A percentile compares a stretch with the other conserved stretches of the same genome.
phyloP scores from a whole-genome alignment of 2,113 vertebrate species.

The Chunga burmeisteri region DNA sequence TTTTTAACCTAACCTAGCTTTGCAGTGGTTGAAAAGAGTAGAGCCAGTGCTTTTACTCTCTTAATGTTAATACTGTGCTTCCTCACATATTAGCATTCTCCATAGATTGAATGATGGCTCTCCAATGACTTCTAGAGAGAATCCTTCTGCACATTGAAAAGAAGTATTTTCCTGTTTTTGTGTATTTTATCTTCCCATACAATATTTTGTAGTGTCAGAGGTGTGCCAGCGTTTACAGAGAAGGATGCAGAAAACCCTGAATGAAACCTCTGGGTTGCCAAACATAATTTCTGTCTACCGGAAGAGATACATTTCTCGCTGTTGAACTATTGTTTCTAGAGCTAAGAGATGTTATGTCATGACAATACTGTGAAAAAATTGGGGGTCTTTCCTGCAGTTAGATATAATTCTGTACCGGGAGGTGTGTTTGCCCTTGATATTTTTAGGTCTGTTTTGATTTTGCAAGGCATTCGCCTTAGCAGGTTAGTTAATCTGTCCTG shows the following conservation, averaged over 20 bases:
- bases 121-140: background rate
- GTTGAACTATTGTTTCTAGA: background rate
- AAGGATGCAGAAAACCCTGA: background rate
- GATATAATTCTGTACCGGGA: background rate
- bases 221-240: background rate
- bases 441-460: conserved; percentile 38
- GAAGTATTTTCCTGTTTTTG: background rate
- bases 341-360: background rate
- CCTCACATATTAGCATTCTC: background rate
- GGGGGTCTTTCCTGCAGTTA: background rate
- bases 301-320: background rate
- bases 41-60: background rate
- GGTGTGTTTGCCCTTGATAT: background rate
- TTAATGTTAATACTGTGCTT: background rate
- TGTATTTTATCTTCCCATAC: background rate
- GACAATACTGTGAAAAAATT: background rate
- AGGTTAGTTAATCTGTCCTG: conserved; percentile 52
- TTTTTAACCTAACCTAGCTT: background rate
- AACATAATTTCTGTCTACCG: fast-evolving
- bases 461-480: background rate
- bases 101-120: background rate
- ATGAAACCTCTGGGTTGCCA: background rate
- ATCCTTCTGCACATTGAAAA: background rate
- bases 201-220: background rate
- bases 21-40: background rate